Evolutionary conservation across 2,888 invertebrate species (phyloP).

Genomic region (Leptopterna dolabrata): DNA sequence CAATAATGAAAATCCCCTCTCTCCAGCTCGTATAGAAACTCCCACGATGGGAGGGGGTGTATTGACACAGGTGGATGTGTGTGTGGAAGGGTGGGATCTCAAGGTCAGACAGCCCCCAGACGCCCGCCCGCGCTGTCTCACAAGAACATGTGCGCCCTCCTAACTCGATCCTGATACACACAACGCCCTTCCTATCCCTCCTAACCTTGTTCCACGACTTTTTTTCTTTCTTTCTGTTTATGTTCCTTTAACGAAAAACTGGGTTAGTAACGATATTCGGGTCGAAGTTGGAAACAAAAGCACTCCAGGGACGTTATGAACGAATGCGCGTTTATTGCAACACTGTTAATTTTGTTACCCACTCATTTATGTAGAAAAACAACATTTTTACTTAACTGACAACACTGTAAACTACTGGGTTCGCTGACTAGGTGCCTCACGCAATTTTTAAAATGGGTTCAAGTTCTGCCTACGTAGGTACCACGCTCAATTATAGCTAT

Average conservation of each 20-base stretch:
- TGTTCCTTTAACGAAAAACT: neutral
- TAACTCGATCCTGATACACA: neutral
- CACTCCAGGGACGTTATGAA: too few relatives aligned
- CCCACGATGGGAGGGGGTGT: conserved; percentile 33
- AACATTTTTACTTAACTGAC: too few relatives aligned
- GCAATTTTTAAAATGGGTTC: too few relatives aligned
- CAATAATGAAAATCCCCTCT: neutral
- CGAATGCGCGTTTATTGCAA: too few relatives aligned
- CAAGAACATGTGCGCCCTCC: conserved; percentile 37
- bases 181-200: neutral
- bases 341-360: too few relatives aligned
- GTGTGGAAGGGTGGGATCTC: neutral
- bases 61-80: conserved; percentile 44
- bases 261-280: conserved; percentile 5
- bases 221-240: neutral
- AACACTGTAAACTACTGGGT: too few relatives aligned
- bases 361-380: too few relatives aligned
- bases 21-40: neutral
- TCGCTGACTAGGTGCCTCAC: too few relatives aligned
- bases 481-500: too few relatives aligned
- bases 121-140: conserved; percentile 33
- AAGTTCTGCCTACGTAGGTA: too few relatives aligned
- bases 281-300: neutral
- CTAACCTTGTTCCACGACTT: conserved; percentile 30
- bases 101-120: conserved; percentile 50